Evolutionary conservation across 2,888 invertebrate genomes (phyloP), one percentile per base, ranked within the genome.

Genomic region (Ditula angustiorana): DNA sequence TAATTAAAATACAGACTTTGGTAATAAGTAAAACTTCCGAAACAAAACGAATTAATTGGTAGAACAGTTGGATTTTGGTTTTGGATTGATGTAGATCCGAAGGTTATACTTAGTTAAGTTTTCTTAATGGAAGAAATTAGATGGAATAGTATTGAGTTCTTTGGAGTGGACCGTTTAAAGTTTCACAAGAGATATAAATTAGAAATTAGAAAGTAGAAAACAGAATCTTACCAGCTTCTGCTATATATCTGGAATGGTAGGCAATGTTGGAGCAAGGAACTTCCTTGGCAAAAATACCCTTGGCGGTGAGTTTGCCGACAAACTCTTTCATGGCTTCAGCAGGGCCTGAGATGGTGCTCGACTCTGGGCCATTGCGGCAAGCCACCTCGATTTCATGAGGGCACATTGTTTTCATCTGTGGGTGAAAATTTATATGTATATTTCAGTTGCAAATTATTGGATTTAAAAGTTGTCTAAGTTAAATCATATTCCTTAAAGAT

Each of bases 321-420:
- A 97, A 96, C 50, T 77, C 83, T 71, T 93, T 90, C 79, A 97
- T 94, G 49, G 94, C 90, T 2, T 95, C 95, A 33, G 94, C 94
- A 0, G 97, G 97, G 0, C 98, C 99, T 0, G 98, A 98, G 72
- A 99, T 95, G n/a, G 98, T 98, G 59, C 97, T 96, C 49, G 96
- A 97, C 74, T 97, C 96, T 0, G 95, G 93, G 0, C 96, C 95
- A 80, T 99, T 98, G 88, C 97, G 97, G 78, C 98, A 98, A 0
- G 98, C 97, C 1, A 97, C 95, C 74, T 96, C 96, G 37, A 98
- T 96, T 49, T 96, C 96, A 1, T 95, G 90, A 0, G 97, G 97
- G 62, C 96, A 94, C 71, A 96, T 90, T 37, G 92, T 77, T 73
- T 95, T 95, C 16, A 95, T 85, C 91, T 94, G 75, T 23, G 16